Conservation (phyloP, 2,797 vertebrate genomes). For the Knipowitschia caucasica region DNA sequence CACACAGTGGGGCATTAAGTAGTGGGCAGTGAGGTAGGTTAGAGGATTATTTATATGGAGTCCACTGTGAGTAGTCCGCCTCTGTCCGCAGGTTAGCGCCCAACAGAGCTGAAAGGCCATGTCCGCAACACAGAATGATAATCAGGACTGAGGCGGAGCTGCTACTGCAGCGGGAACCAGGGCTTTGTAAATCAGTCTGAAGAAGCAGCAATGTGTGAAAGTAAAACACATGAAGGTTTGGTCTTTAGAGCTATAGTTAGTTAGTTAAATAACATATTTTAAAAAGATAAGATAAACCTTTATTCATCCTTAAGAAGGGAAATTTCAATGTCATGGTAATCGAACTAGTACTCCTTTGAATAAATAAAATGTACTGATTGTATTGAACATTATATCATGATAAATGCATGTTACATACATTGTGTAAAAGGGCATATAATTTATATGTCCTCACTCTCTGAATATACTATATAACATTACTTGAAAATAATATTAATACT, state of each 20-base stretch:
- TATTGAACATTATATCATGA: no score
- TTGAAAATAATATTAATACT: no score
- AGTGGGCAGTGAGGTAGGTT: conserved; percentile 36
- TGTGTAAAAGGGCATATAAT: no score
- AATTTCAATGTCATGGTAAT: no score
- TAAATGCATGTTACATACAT: no score
- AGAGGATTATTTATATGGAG: conserved; percentile 50
- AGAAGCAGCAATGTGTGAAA: neutral
- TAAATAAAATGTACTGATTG: no score
- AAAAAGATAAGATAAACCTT: no score
- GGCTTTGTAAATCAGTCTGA: neutral
- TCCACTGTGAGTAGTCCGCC: conserved; percentile 27
- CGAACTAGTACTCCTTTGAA: no score
- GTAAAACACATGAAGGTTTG: conserved; percentile 10
- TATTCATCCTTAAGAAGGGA: no score
- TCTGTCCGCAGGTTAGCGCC: conserved; percentile 38
- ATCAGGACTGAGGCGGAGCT: conserved; percentile 18
- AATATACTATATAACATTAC: no score
- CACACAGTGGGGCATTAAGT: conserved; percentile 58
- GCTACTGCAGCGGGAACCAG: neutral
- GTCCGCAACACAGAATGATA: conserved; percentile 27
- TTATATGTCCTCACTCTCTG: no score
- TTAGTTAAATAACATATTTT: neutral
- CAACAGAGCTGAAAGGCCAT: conserved; percentile 40
- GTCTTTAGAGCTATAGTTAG: conserved; percentile 18